Evolutionary conservation across 1,140 invertebrate genomes (phyloP).

Genomic region (Palaemon carinicauda): DNA sequence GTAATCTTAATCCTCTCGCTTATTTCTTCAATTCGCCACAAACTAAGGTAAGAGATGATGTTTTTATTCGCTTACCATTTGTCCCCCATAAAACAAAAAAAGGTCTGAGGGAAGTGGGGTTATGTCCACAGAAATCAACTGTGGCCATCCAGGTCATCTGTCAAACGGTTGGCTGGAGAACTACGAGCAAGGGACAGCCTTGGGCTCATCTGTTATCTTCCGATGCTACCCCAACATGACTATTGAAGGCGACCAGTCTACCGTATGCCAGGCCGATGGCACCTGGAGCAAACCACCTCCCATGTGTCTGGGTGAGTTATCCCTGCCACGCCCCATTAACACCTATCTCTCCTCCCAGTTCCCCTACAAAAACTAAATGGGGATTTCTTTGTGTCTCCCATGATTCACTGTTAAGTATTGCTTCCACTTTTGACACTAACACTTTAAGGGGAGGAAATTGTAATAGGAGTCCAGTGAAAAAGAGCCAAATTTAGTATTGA

Average conservation of each 20-base stretch:
- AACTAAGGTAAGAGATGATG: too few relatives aligned
- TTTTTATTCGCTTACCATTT: background rate
- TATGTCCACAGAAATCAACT: slow-evolving; percentile 84
- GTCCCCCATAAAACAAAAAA: background rate
- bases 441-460: too few relatives aligned
- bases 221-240: slow-evolving; percentile 93
- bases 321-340: background rate
- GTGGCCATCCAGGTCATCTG: slow-evolving; percentile 74
- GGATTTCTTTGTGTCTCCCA: too few relatives aligned
- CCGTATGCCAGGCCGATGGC: slow-evolving; percentile 90
- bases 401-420: too few relatives aligned
- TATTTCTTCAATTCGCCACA: too few relatives aligned
- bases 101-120: background rate
- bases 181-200: slow-evolving; percentile 51
- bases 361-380: background rate
- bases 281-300: slow-evolving; percentile 92
- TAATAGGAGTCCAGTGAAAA: too few relatives aligned
- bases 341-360: background rate
- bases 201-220: slow-evolving; percentile 83
- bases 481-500: too few relatives aligned
- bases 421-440: too few relatives aligned
- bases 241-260: slow-evolving; percentile 86
- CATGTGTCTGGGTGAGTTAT: slow-evolving; percentile 76
- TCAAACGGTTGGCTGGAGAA: slow-evolving; percentile 95
- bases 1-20: too few relatives aligned